Conservation (phyloP, 2,113 vertebrate genomes). For the Baryphthengus martii region DNA sequence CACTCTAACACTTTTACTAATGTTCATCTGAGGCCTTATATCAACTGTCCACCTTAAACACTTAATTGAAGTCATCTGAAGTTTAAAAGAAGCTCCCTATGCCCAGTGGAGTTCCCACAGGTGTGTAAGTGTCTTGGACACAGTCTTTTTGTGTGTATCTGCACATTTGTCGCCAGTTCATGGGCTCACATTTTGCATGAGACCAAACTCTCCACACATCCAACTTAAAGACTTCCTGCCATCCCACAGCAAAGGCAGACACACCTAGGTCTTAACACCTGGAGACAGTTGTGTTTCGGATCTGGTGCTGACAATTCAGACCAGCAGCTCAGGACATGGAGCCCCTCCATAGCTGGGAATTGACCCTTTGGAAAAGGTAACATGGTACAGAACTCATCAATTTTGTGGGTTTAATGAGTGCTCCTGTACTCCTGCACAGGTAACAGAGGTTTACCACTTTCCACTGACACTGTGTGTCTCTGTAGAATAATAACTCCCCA, state of each 20-base stretch:
- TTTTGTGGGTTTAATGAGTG: neutral
- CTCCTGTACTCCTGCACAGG: neutral
- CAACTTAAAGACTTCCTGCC: neutral
- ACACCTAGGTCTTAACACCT: neutral
- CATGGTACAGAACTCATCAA: neutral
- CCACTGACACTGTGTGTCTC: neutral
- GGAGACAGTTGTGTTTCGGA: neutral
- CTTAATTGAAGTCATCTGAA: neutral
- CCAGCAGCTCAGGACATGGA: neutral
- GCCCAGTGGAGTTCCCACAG: neutral
- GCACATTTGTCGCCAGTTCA: neutral
- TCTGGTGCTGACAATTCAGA: neutral
- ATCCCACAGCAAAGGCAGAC: neutral
- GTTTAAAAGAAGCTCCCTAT: neutral
- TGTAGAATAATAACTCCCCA: neutral
- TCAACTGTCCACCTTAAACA: neutral
- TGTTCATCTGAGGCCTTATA: neutral
- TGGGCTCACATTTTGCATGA: neutral
- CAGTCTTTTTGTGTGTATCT: neutral
- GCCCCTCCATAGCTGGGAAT: neutral
- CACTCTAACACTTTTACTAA: neutral
- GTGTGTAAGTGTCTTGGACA: neutral
- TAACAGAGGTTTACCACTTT: neutral
- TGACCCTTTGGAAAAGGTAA: neutral
- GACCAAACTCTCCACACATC: accelerated